Base-by-base conservation (phyloP, 2,113 vertebrate genomes). In the Opisthocomus hoazin region DNA sequence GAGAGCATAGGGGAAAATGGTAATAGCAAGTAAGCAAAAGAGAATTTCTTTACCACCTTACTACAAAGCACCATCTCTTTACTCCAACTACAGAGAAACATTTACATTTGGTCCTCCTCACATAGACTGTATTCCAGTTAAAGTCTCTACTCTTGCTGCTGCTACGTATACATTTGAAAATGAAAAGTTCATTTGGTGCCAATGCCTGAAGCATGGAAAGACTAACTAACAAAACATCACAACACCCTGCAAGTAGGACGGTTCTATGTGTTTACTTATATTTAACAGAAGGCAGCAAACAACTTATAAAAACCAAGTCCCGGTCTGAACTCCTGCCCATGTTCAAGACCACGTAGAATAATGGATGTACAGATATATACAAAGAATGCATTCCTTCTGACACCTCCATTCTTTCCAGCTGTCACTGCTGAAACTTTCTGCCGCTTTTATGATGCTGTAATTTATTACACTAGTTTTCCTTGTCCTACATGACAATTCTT, bases 291-390 rank as follows among this genome's bases (percentile, higher is more conserved):
- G 54, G 26, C 7, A 7, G 53, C 37, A 84, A 85, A 39, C 32
- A 45, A 60, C 32, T 50, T 75, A 39, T 5, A 71, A 73, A 70
- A 73, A 5, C 8, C 12, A 69, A 69, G 10, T 20, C 24, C 43
- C 22, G 41, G 19, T 11, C 46, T 46, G 56, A 84, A 61, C 16
- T 34, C 48, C 89, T 84, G 54, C 48, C 57, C 43, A 34, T 37
- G 17, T 43, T 81, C 56, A 17, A 54, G 41, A 69, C 22, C 41
- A 64, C 16, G 10, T 0, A 36, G 36, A 4, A 9, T 50, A 32
- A 5, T 10, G 53, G 85, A 77, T 57, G 60, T 34, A 65, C 1
- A 37, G 30, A 34, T 1, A 11, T 5, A 27, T 9, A 45, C 0
- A 0, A 84, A 86, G n/a, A 56, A 65, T 80, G 3, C 15, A 26